phyloP scores from a whole-genome alignment of 2,797 vertebrate genomes.

The Rhinichthys osculus region DNA sequence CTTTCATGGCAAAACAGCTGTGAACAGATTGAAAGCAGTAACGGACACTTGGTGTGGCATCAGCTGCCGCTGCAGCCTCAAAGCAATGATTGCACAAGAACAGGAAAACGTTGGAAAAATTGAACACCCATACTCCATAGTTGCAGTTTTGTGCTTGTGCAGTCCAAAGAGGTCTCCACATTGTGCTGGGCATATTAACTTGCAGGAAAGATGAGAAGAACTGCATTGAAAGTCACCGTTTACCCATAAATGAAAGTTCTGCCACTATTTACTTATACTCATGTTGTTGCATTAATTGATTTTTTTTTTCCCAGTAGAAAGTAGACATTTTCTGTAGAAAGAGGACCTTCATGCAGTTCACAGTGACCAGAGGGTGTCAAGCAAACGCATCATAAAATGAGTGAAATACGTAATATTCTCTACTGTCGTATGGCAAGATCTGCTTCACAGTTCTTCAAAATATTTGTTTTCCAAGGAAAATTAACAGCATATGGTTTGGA shows the following conservation, averaged over 20 bases:
- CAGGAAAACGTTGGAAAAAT: background rate
- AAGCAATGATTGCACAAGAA: slow-evolving; percentile 1
- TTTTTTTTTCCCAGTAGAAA: background rate
- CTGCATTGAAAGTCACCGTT: background rate
- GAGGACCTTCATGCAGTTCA: background rate
- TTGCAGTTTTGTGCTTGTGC: background rate
- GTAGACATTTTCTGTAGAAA: background rate
- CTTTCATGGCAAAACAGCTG: slow-evolving; percentile 59
- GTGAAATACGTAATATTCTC: background rate
- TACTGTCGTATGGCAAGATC: background rate
- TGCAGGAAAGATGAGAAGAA: background rate
- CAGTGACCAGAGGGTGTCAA: background rate
- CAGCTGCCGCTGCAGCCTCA: background rate
- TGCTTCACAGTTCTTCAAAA: too few species aligned
- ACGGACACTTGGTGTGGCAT: background rate
- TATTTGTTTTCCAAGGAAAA: background rate
- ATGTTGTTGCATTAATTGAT: background rate
- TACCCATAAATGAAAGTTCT: background rate
- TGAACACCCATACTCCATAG: background rate
- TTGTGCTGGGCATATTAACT: background rate
- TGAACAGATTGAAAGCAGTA: slow-evolving; percentile 24
- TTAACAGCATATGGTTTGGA: too few species aligned
- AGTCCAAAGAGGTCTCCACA: background rate
- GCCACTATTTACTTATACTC: background rate
- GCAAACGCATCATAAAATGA: background rate